These are phyloP conservation scores for Anorthoa munda DNA, from an alignment of 2,888 invertebrate genomes.

Conservation along the genomic window DNA sequence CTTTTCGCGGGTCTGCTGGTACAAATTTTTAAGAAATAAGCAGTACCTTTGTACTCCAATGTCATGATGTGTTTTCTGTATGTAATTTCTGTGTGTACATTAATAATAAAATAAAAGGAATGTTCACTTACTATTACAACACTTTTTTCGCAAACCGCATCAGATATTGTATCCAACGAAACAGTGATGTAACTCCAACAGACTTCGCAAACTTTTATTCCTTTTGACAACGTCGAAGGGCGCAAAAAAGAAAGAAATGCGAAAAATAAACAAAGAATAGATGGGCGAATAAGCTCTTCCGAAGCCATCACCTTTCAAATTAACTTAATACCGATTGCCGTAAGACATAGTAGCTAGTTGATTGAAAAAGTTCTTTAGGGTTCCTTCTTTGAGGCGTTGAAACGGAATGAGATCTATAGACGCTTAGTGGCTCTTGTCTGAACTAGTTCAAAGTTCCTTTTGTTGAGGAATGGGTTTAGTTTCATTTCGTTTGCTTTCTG, in stretches of 20 bases:
- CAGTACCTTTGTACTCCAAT: too few relatives aligned
- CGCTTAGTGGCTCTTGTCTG: slow-evolving; percentile 38
- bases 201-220: slow-evolving; percentile 38
- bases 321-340: slow-evolving; percentile 77
- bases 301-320: slow-evolving; percentile 71
- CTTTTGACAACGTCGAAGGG: slow-evolving; percentile 26
- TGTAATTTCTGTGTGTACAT: too few relatives aligned
- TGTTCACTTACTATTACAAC: background rate
- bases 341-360: slow-evolving; percentile 77
- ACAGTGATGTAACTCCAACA: slow-evolving; percentile 28
- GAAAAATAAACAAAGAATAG: slow-evolving; percentile 61
- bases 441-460: slow-evolving; percentile 46
- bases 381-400: slow-evolving; percentile 51
- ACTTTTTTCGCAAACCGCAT: background rate
- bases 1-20: too few relatives aligned
- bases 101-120: too few relatives aligned
- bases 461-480: slow-evolving; percentile 32
- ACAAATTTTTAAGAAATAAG: too few relatives aligned
- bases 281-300: slow-evolving; percentile 61
- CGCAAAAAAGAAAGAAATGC: slow-evolving; percentile 41
- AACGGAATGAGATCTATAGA: slow-evolving; percentile 51
- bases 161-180: slow-evolving; percentile 1
- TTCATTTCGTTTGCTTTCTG: slow-evolving; percentile 46
- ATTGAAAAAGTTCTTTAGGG: slow-evolving; percentile 84
- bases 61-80: too few relatives aligned